These are phyloP conservation scores for Jaculus jaculus DNA, from an alignment of 2,113 vertebrate species.

Conservation along the genomic window DNA sequence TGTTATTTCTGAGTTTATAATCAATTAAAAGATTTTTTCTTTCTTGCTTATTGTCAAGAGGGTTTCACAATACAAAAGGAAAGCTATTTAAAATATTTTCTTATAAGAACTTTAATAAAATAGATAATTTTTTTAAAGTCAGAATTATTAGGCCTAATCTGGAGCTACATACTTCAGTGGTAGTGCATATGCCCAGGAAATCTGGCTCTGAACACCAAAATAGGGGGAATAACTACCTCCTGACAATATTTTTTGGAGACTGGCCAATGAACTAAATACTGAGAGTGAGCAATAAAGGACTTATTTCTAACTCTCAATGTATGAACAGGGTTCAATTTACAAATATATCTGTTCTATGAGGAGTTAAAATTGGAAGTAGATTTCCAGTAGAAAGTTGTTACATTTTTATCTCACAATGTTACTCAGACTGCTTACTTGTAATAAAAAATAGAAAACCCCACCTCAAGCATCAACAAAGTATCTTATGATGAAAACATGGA, in stretches of 20 bases:
- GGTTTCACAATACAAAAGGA: conserved; percentile 23
- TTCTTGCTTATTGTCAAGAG: background rate
- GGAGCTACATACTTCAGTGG: too few relatives aligned
- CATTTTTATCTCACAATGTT: background rate
- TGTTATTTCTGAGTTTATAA: conserved; percentile 30
- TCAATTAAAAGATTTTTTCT: background rate
- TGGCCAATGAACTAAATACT: conserved; percentile 28
- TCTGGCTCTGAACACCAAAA: too few relatives aligned
- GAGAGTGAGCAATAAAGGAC: background rate
- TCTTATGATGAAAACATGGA: background rate
- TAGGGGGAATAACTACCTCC: background rate
- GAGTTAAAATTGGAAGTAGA: background rate
- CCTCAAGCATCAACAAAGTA: background rate
- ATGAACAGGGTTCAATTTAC: conserved; percentile 30
- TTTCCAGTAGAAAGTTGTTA: background rate
- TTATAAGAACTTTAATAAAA: background rate
- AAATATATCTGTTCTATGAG: background rate
- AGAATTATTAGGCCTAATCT: background rate
- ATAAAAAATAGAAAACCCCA: background rate
- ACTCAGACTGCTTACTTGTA: background rate
- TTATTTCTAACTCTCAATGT: background rate
- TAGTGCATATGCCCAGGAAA: too few relatives aligned
- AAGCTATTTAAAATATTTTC: conserved; percentile 41
- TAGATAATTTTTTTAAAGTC: background rate
- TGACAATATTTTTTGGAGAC: background rate